phyloP scores from a whole-genome alignment of 2,797 vertebrate genomes.

The Danio choprae region DNA sequence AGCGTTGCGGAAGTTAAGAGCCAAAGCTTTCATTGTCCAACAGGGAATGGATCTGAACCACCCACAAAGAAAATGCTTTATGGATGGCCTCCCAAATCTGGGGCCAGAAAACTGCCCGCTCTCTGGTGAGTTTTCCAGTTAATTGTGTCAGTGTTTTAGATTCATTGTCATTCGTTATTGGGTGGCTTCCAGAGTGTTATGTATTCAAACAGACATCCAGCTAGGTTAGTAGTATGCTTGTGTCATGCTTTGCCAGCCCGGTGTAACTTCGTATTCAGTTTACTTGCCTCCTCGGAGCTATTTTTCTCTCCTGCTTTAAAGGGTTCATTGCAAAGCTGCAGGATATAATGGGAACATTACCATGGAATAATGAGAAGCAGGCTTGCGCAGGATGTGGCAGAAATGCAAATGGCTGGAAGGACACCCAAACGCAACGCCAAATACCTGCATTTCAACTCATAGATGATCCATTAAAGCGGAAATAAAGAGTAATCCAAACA shows the following conservation, averaged over 20 bases:
- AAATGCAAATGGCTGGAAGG: conserved; percentile 58
- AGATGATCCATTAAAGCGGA: conserved; percentile 13
- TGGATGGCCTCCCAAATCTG: conserved; percentile 1
- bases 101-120: background rate
- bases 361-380: conserved; percentile 58
- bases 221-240: conserved; percentile 23
- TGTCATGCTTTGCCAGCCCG: conserved; percentile 40
- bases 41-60: conserved; percentile 52
- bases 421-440: conserved; percentile 48
- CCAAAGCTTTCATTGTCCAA: conserved; percentile 67
- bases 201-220: conserved; percentile 10
- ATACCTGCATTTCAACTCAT: conserved; percentile 43
- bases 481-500: conserved; percentile 16
- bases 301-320: conserved; percentile 47
- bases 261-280: conserved; percentile 30
- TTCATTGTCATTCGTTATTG: conserved; percentile 9
- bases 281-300: conserved; percentile 37
- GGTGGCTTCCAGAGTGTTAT: background rate
- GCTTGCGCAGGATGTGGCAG: conserved; percentile 46
- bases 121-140: conserved; percentile 16
- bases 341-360: conserved; percentile 58
- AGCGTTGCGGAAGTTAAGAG: conserved; percentile 66
- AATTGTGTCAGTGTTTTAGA: conserved; percentile 14
- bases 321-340: conserved; percentile 52
- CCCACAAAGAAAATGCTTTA: conserved; percentile 52